Percentiles rank a stretch among this genome's conserved stretches.
These are phyloP conservation scores for Philantomba maxwellii DNA, from an alignment of 2,113 vertebrate genomes.

Conservation along the genomic window DNA sequence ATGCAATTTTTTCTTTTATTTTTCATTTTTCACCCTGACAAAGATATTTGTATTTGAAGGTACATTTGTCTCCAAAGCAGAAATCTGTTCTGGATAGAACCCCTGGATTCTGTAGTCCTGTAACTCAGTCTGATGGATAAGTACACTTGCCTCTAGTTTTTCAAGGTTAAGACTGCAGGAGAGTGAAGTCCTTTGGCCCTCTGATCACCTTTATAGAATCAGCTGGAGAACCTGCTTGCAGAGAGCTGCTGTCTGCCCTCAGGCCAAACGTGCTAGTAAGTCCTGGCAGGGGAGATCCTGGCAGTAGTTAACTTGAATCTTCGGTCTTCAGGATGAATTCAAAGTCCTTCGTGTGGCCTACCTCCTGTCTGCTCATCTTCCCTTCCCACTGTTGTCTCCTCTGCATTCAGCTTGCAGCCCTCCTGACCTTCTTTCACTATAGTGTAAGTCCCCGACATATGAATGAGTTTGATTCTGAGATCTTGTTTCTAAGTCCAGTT, in stretches of 20 bases:
- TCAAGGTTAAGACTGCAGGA: background rate
- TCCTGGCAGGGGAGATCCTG: background rate
- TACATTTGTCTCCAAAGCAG: background rate
- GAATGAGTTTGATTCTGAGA: background rate
- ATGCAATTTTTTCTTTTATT: background rate
- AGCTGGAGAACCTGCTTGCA: background rate
- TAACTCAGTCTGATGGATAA: background rate
- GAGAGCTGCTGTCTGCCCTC: background rate
- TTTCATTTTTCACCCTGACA: background rate
- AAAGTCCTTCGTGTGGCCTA: background rate
- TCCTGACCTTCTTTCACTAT: background rate
- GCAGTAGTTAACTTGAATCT: background rate
- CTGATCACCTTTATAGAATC: background rate
- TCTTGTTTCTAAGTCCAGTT: background rate
- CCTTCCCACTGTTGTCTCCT: background rate
- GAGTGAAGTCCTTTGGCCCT: background rate
- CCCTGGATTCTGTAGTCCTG: background rate
- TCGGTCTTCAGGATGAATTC: background rate
- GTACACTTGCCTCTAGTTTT: background rate
- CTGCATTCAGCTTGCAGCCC: fast-evolving
- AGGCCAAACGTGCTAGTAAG: background rate
- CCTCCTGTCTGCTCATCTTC: fast-evolving
- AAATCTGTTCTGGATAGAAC: background rate
- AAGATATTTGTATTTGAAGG: background rate
- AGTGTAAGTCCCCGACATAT: background rate